phyloP scores from a whole-genome alignment of 2,113 vertebrate species.

The Boleophthalmus pectinirostris region DNA sequence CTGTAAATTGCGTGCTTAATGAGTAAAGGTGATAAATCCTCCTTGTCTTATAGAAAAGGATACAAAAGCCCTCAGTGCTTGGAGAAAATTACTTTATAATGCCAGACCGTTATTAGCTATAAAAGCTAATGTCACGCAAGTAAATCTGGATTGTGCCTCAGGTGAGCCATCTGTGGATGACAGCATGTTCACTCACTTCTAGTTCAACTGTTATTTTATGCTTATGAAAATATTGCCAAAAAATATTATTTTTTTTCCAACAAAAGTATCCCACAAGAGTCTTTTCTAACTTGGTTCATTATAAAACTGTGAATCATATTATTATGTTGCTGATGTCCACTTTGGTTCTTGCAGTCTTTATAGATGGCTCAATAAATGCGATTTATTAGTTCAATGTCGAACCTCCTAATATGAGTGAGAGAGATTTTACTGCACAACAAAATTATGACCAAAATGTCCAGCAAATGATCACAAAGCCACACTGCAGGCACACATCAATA shows the following conservation, averaged over 20 bases:
- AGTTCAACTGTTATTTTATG: constrained; percentile 49
- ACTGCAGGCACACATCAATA: neutral
- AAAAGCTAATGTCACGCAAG: constrained; percentile 65
- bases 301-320: constrained; percentile 1
- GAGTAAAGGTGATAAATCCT: constrained; percentile 37
- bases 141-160: constrained; percentile 69
- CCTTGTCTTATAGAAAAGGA: constrained; percentile 5
- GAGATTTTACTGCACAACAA: constrained; percentile 1
- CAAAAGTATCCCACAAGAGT: neutral
- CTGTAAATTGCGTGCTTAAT: constrained; percentile 33
- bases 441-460: neutral
- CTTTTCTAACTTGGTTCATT: neutral
- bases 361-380: constrained; percentile 3
- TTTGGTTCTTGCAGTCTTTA: constrained; percentile 2
- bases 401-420: neutral
- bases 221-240: neutral
- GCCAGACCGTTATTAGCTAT: constrained; percentile 53
- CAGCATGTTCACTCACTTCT: constrained; percentile 34
- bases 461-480: neutral
- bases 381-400: constrained; percentile 11
- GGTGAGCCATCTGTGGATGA: constrained; percentile 66
- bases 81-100: constrained; percentile 33
- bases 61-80: neutral
- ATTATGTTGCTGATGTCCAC: constrained; percentile 8
- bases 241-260: neutral